phyloP scores from a whole-genome alignment of 2,113 vertebrate genomes.

The Phrynosoma platyrhinos region DNA sequence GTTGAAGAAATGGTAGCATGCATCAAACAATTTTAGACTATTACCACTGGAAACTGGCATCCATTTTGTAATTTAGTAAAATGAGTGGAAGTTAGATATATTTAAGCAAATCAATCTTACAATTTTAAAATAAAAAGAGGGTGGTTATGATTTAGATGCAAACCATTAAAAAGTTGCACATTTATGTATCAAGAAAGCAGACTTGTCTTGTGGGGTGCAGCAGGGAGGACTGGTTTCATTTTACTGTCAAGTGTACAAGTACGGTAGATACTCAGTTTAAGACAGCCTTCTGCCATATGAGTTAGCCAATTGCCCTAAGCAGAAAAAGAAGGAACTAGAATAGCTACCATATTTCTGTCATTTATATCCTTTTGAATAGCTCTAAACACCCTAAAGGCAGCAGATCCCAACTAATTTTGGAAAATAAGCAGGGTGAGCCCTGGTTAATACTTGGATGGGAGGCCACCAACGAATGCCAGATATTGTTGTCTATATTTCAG shows the following conservation, averaged over 20 bases:
- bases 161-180: not conserved
- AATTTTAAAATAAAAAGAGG: not conserved
- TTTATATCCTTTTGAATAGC: not conserved
- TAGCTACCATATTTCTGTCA: not conserved
- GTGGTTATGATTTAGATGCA: not conserved
- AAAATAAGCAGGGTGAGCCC: no score
- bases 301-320: not conserved
- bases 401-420: no score
- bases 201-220: not conserved
- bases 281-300: not conserved
- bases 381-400: no score
- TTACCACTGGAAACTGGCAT: no score
- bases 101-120: not conserved
- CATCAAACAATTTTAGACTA: no score
- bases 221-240: not conserved
- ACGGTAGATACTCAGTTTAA: not conserved
- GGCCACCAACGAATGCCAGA: no score
- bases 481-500: no score
- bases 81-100: not conserved
- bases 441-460: no score
- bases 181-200: not conserved
- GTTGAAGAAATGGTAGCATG: not conserved
- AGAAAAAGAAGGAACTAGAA: not conserved
- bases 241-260: not conserved
- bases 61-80: not conserved